Evolutionary conservation across 2,888 invertebrate genomes (phyloP).

Genomic region (Phengaris arion): DNA sequence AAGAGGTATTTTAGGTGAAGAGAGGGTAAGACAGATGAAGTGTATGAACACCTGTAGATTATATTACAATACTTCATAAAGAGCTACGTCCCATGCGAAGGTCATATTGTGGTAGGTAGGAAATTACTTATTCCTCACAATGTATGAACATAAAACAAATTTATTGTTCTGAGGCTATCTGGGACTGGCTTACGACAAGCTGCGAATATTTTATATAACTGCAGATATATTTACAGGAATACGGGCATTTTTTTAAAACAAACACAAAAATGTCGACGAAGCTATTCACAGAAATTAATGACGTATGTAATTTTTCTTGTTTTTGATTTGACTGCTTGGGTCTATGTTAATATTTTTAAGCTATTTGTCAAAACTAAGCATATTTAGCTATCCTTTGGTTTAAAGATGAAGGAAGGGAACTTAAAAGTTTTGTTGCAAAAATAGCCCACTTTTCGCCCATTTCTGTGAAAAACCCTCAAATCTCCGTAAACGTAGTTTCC

Average conservation of each 20-base stretch:
- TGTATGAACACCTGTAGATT: too few species aligned
- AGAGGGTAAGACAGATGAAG: too few species aligned
- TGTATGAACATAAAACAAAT: conserved; percentile 18
- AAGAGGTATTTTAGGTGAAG: too few species aligned
- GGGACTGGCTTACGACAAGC: conserved; percentile 13
- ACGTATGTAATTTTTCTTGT: too few species aligned
- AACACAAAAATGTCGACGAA: not conserved
- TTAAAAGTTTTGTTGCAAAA: not conserved
- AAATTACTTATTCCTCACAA: conserved; percentile 13
- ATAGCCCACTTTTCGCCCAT: not conserved
- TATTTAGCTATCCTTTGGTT: not conserved
- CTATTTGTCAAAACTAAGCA: too few species aligned
- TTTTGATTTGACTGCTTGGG: too few species aligned
- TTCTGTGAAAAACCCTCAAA: not conserved
- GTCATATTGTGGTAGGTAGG: conserved; percentile 14
- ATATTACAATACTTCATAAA: not conserved
- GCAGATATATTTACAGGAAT: conserved; percentile 2
- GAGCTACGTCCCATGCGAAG: not conserved
- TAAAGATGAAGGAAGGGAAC: not conserved
- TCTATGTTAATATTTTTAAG: too few species aligned
- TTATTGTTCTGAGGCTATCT: conserved; percentile 16
- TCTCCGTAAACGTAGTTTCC: conserved; percentile 1
- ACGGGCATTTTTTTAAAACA: not conserved
- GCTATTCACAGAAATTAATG: not conserved
- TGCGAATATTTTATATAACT: conserved; percentile 17